Conservation (phyloP, 2,888 invertebrate genomes). For the Craniophora ligustri region DNA sequence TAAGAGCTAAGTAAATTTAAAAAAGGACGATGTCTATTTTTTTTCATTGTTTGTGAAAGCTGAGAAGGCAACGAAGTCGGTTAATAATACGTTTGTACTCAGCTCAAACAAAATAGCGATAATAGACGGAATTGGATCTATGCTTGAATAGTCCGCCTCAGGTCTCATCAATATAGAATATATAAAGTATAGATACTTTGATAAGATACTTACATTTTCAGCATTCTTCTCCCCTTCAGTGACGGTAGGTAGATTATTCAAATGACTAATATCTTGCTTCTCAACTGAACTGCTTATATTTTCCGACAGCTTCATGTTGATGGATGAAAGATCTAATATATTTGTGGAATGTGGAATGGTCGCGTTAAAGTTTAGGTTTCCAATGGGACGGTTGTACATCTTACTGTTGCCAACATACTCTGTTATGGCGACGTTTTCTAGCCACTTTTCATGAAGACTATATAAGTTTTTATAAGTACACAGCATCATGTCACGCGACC, state of each 20-base stretch:
- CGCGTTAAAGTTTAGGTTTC: conserved; percentile 84
- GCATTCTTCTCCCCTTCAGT: conserved; percentile 89
- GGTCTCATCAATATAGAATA: no score
- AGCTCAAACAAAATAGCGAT: background rate
- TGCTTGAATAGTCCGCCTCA: no score
- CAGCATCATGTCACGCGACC: conserved; percentile 89
- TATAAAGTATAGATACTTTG: no score
- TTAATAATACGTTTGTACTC: no score
- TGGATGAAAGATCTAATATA: conserved; percentile 90
- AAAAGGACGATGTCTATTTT: background rate
- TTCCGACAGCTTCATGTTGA: conserved; percentile 90
- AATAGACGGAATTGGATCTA: no score
- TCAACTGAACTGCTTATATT: conserved; percentile 85
- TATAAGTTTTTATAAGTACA: conserved; percentile 90
- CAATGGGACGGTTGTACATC: conserved; percentile 78
- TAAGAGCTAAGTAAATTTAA: background rate
- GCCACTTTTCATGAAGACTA: conserved; percentile 83
- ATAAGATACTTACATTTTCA: conserved; percentile 84
- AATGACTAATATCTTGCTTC: conserved; percentile 80
- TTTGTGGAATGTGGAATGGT: conserved; percentile 87
- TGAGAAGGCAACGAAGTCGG: no score
- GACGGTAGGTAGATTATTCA: conserved; percentile 72
- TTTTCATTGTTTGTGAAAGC: no score
- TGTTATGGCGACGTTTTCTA: conserved; percentile 80
- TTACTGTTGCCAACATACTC: conserved; percentile 77